A percentile compares a stretch with the other conserved stretches of the same genome.
phyloP scores from a whole-genome alignment of 2,113 vertebrate genomes.

The Silurus meridionalis region DNA sequence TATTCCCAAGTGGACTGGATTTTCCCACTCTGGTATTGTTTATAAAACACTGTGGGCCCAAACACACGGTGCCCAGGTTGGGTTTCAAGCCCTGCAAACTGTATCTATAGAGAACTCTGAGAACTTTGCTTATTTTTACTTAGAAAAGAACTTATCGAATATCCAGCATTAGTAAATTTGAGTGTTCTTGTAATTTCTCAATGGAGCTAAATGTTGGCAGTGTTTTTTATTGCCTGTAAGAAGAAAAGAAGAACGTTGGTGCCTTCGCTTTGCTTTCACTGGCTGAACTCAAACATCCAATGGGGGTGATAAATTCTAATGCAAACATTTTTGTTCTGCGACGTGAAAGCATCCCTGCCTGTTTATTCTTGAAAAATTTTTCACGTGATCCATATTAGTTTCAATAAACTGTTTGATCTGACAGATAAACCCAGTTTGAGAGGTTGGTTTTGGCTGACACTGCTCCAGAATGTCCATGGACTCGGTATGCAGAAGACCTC shows the following conservation, averaged over 20 bases:
- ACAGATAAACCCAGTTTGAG: slow-evolving; percentile 19
- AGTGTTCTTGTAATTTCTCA: slow-evolving; percentile 27
- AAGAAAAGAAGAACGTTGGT: not conserved
- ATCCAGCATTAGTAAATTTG: slow-evolving; percentile 35
- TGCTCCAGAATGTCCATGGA: not conserved
- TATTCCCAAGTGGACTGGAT: slow-evolving; percentile 44
- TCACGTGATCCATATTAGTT: slow-evolving; percentile 40
- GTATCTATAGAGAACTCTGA: slow-evolving; percentile 15
- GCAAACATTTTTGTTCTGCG: slow-evolving; percentile 25
- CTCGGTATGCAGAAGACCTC: slow-evolving; percentile 23
- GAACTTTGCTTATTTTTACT: slow-evolving; percentile 7
- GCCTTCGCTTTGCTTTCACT: slow-evolving; percentile 42
- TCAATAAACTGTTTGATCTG: slow-evolving; percentile 43
- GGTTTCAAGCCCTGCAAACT: slow-evolving; percentile 32
- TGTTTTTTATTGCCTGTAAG: not conserved
- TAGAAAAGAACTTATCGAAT: slow-evolving; percentile 15
- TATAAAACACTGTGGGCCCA: slow-evolving; percentile 46
- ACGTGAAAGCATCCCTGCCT: not conserved
- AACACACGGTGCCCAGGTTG: slow-evolving; percentile 35
- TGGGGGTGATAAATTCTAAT: slow-evolving; percentile 31
- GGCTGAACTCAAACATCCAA: slow-evolving; percentile 38
- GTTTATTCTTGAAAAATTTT: slow-evolving; percentile 25
- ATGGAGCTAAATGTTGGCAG: slow-evolving; percentile 25
- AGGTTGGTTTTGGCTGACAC: slow-evolving; percentile 45
- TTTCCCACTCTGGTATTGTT: slow-evolving; percentile 43